Base-by-base conservation (phyloP, 35 echinoderm and acorn worm species). In the Ophiothrix spiculata region DNA sequence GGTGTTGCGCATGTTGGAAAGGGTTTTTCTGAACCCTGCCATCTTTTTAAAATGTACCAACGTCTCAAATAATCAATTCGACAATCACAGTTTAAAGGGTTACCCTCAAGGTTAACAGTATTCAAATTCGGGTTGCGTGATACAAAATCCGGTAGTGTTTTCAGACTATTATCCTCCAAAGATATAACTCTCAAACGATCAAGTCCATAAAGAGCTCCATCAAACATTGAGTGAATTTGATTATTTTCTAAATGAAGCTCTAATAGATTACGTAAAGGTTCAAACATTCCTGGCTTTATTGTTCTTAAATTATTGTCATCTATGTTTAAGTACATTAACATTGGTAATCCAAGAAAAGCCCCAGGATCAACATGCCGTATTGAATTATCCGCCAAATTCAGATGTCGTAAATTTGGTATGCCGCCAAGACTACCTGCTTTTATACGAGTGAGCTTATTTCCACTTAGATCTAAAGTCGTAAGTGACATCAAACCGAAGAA, bases 21-120 rank as follows among this genome's bases (percentile, higher is more conserved):
- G 33, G 0, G 21, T 15, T 15, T 35, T 33, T 32, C 13, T 36
- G 12, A 33, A 35, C 29, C 49, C 81, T 37, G 14, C 23, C 37
- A 1, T 38, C 63, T 45, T 64, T 25, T 32, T 84, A 54, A 13
- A 1, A 35, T 31, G 15, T 64, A 60, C 81, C 81, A 84, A 12
- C 54, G n/a, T 0, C 54, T 45, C 11, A 84, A 60, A 1, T 37
- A 35, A 21, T 64, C 12, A 8, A 84, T 12, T 14, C 56, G 42
- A 37, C 81, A 84, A 37, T 84, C 81, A 38, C 81, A 84, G 8
- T 36, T 63, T 14, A 84, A 60, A 14, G 81, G 81, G 39, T 84
- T 84, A 34, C 54, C 63, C 19, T 28, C 63, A 28, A 84, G 54
- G 14, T 25, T 32, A 15, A 84, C 37, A 32, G 33, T 16, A 4